These are phyloP conservation scores for Magallana ariakensis DNA, from an alignment of 1,140 invertebrate species.

Conservation along the genomic window DNA sequence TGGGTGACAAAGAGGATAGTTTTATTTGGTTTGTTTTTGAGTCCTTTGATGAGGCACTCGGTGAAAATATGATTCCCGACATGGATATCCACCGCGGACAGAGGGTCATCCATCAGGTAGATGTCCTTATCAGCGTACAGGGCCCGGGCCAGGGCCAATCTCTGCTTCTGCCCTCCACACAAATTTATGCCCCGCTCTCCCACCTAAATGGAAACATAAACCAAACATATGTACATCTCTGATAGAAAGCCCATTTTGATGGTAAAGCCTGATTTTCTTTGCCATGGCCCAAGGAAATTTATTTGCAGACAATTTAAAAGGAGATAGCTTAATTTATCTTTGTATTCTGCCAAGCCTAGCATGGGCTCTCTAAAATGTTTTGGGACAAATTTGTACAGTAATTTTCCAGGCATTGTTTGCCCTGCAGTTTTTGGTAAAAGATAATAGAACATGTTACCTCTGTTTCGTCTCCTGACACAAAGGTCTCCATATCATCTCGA, in stretches of 20 bases:
- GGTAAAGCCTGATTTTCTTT: no score
- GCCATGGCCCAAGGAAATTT: no score
- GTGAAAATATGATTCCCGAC: constrained; percentile 80
- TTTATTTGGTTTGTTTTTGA: constrained; percentile 85
- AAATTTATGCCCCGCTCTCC: constrained; percentile 95
- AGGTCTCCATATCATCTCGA: constrained; percentile 67
- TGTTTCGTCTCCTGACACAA: constrained; percentile 83
- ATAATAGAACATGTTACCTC: constrained; percentile 75
- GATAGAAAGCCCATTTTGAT: no score
- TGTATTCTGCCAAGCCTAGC: no score
- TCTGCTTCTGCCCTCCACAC: constrained; percentile 98
- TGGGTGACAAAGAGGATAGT: constrained; percentile 86
- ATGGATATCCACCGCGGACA: constrained; percentile 81
- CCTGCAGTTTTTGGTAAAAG: no score
- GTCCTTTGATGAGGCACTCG: constrained; percentile 76
- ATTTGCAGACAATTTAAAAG: no score
- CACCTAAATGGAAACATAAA: constrained; percentile 77
- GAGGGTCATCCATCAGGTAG: constrained; percentile 82
- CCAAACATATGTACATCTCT: no score
- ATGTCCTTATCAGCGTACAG: constrained; percentile 86
- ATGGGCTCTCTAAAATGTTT: no score
- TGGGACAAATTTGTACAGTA: no score
- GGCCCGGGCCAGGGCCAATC: constrained; percentile 95
- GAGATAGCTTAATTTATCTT: no score
- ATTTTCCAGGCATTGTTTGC: no score